These are phyloP conservation scores for Drosophila littoralis DNA, from an alignment of 1,140 invertebrate genomes.

Conservation along the genomic window DNA sequence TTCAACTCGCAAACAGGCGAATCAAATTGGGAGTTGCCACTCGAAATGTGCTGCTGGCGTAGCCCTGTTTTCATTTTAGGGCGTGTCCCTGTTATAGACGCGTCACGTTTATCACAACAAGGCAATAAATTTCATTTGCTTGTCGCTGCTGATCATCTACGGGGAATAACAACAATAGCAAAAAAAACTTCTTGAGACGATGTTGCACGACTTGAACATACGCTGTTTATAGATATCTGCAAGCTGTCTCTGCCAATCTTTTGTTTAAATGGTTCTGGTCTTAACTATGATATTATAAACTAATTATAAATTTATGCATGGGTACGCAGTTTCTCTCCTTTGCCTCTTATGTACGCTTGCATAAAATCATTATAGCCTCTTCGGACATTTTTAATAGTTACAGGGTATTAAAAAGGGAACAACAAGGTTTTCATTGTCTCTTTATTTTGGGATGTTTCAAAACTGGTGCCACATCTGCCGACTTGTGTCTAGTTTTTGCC, in stretches of 20 bases:
- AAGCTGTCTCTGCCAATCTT: too few relatives aligned
- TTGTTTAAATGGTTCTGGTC: too few relatives aligned
- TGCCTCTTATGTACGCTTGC: too few relatives aligned
- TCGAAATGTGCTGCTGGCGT: conserved; percentile 52
- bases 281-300: too few relatives aligned
- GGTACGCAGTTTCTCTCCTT: too few relatives aligned
- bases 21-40: conserved; percentile 63
- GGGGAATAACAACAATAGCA: conserved; percentile 22
- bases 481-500: conserved; percentile 24
- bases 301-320: too few relatives aligned
- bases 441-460: conserved; percentile 62
- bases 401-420: conserved; percentile 1
- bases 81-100: conserved; percentile 51
- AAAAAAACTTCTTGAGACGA: background rate
- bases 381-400: too few relatives aligned
- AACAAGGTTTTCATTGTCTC: conserved; percentile 66
- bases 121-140: conserved; percentile 74
- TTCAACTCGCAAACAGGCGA: conserved; percentile 45
- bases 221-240: background rate
- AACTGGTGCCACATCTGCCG: conserved; percentile 30
- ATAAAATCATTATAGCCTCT: too few relatives aligned
- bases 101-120: conserved; percentile 80
- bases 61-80: conserved; percentile 1
- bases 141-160: conserved; percentile 39
- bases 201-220: background rate